phyloP scores from a whole-genome alignment of 2,888 invertebrate species.

The Atethmia centrago region DNA sequence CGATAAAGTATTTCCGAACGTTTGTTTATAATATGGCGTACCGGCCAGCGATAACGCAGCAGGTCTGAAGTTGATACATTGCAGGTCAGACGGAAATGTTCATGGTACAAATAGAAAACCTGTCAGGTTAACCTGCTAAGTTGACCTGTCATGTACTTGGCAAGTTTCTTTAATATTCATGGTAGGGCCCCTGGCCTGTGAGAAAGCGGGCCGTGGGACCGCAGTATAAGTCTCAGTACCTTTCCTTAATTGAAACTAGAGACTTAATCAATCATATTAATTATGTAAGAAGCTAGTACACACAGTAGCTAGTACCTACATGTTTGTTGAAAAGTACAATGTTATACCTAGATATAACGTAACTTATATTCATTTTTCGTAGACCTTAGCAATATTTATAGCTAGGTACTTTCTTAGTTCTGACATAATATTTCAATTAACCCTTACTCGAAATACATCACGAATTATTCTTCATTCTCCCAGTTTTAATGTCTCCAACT shows the following conservation, averaged over 20 bases:
- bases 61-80: too few species aligned
- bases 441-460: slow-evolving; percentile 22
- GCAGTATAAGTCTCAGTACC: background rate
- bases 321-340: background rate
- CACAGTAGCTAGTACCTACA: background rate
- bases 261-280: too few species aligned
- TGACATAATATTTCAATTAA: slow-evolving; percentile 39
- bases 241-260: background rate
- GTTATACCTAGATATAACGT: background rate
- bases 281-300: background rate
- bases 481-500: slow-evolving; percentile 35
- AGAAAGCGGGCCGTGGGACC: too few species aligned
- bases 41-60: too few species aligned
- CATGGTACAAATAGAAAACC: too few species aligned
- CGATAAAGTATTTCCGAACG: too few species aligned
- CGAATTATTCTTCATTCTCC: slow-evolving; percentile 38
- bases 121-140: too few species aligned
- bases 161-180: too few species aligned
- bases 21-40: too few species aligned
- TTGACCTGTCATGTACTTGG: too few species aligned
- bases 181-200: too few species aligned
- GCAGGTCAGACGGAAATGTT: too few species aligned
- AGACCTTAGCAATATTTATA: background rate
- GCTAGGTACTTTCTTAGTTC: background rate
- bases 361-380: background rate